phyloP scores from a whole-genome alignment of 2,113 vertebrate species.

The Ctenomys sociabilis region DNA sequence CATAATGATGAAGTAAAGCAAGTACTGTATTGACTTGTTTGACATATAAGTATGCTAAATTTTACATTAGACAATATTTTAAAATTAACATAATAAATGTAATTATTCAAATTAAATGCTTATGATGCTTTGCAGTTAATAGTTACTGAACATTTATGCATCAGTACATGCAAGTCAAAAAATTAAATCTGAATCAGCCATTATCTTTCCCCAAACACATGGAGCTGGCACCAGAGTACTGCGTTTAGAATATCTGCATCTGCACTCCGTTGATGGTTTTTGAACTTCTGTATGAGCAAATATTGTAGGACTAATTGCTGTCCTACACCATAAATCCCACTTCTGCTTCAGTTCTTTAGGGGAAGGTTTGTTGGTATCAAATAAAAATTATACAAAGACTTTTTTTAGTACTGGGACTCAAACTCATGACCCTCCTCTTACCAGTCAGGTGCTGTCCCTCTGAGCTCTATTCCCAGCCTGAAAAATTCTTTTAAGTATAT shows the following conservation, averaged over 20 bases:
- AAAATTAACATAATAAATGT: neutral
- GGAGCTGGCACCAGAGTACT: neutral
- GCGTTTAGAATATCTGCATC: neutral
- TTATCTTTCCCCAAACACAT: neutral
- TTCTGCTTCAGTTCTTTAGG: neutral
- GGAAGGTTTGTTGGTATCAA: neutral
- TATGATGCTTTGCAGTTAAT: neutral
- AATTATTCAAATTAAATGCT: slow-evolving; percentile 8
- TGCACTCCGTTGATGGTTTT: neutral
- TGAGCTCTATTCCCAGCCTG: no score
- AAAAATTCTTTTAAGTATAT: neutral
- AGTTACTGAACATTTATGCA: neutral
- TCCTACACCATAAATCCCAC: neutral
- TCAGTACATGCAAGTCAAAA: neutral
- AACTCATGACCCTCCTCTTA: no score
- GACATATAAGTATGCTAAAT: neutral
- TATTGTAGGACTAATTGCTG: neutral
- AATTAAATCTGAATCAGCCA: neutral
- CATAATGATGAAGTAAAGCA: neutral
- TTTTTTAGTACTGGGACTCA: no score
- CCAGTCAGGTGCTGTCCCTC: no score
- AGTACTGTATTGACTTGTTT: neutral
- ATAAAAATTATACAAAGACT: neutral
- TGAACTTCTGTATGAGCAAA: neutral
- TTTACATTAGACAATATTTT: slow-evolving; percentile 13